phyloP scores from a whole-genome alignment of 2,888 invertebrate genomes.

The Drosophila austrosaltans region DNA sequence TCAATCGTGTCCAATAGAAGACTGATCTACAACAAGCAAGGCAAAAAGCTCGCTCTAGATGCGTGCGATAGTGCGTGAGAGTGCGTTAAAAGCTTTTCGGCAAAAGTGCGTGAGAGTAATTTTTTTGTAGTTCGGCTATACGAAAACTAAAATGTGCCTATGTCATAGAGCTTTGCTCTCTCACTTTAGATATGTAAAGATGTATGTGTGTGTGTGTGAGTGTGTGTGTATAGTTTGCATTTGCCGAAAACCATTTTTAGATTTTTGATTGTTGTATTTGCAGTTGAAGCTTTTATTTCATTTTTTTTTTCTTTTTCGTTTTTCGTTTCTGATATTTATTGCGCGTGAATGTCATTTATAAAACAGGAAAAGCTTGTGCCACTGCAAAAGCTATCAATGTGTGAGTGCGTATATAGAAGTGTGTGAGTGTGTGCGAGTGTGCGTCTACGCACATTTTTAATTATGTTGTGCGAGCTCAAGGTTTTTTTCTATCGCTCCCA shows the following conservation, averaged over 20 bases:
- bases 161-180: conserved; percentile 8
- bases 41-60: conserved; percentile 2
- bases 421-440: conserved; percentile 43
- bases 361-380: conserved; percentile 68
- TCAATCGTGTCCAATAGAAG: neutral
- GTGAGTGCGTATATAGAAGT: neutral
- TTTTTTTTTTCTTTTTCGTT: conserved; percentile 20
- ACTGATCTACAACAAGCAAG: neutral
- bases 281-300: conserved; percentile 50
- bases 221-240: conserved; percentile 46
- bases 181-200: neutral
- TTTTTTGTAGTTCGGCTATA: neutral
- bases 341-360: conserved; percentile 77
- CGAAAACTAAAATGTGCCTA: conserved; percentile 5
- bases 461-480: conserved; percentile 79
- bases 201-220: conserved; percentile 15
- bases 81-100: conserved; percentile 48
- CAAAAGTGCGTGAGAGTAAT: conserved; percentile 26
- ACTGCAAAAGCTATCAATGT: conserved; percentile 56
- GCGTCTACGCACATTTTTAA: conserved; percentile 78
- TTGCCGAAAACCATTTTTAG: conserved; percentile 47
- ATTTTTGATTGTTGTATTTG: conserved; percentile 66
- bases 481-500: conserved; percentile 61
- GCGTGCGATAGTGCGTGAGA: conserved; percentile 7
- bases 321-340: conserved; percentile 53